Percentiles rank a stretch among this genome's conserved stretches.
phyloP scores from a whole-genome alignment of 2,888 invertebrate species.

The Cerastis leucographa region DNA sequence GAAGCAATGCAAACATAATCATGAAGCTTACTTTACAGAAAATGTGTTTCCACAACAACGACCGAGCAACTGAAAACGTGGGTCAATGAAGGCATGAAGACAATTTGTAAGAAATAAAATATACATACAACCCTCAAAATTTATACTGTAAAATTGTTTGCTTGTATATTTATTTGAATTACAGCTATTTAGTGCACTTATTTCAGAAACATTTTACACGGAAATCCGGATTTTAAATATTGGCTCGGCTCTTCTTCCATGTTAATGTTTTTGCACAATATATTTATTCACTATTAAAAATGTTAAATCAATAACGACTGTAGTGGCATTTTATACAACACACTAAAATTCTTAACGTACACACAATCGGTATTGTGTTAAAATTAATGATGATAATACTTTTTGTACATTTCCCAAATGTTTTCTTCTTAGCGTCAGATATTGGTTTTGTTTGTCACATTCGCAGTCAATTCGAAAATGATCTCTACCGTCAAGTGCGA shows the following conservation, averaged over 20 bases:
- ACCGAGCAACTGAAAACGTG: slow-evolving; percentile 72
- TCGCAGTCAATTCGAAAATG: slow-evolving; percentile 66
- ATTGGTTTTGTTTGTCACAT: slow-evolving; percentile 68
- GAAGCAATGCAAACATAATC: slow-evolving; percentile 83
- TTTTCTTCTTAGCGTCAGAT: slow-evolving; percentile 65
- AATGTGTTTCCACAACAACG: slow-evolving; percentile 70
- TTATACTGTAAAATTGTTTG: slow-evolving; percentile 60
- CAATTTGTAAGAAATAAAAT: slow-evolving; percentile 47
- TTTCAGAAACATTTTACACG: slow-evolving; percentile 83
- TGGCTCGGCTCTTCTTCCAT: slow-evolving; percentile 88
- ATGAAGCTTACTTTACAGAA: slow-evolving; percentile 76
- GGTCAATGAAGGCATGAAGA: slow-evolving; percentile 58
- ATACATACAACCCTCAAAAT: slow-evolving; percentile 50
- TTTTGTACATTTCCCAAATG: slow-evolving; percentile 68
- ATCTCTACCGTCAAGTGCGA: slow-evolving; percentile 58
- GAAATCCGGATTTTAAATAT: slow-evolving; percentile 89
- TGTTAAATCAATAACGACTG: slow-evolving; percentile 75
- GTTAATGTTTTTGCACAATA: slow-evolving; percentile 78
- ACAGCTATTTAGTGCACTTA: slow-evolving; percentile 88
- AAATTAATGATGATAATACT: slow-evolving; percentile 66
- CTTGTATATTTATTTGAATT: slow-evolving; percentile 78
- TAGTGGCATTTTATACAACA: slow-evolving; percentile 69
- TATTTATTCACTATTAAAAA: slow-evolving; percentile 73
- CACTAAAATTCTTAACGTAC: slow-evolving; percentile 56
- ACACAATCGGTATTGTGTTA: slow-evolving; percentile 59